Evolutionary conservation across 1,140 invertebrate genomes (phyloP), one percentile per base, ranked within the genome.

Genomic region (Drosophila baimaii): DNA sequence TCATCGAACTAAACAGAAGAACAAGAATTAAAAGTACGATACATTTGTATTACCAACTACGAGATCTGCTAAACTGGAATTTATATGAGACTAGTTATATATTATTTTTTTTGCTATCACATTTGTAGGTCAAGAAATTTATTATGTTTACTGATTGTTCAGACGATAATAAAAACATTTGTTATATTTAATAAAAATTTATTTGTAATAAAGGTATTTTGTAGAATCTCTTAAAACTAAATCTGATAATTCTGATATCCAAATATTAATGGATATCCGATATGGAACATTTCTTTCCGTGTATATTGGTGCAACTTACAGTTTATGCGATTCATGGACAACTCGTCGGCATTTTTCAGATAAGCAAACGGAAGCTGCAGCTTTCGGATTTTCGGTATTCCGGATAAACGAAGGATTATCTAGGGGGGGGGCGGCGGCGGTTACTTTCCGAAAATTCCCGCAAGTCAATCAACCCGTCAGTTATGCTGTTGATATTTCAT

Each of bases 381-480:
- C 56, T 17, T 39, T 21, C 41, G 39, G 47, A 61, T 62, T 64
- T 54, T 29, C 29, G 49, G 23, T 43, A 58, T 51, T 65, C 49
- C 0, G 33, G 56, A 52, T 79, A 51, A 25, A 19, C 55, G 33
- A 39, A 31, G 35, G 57, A 29, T 55, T 70, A 43, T 58, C 55
- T 6, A 19, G 46, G 43, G 37, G 57, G 39, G 46, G 49, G 58
- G 12, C n/a, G n/a, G n/a, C n/a, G n/a, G n/a, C n/a, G 58, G 81
- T 64, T 81, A 19, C 19, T 44, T 35, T 66, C 37, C 41, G 23
- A 46, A 73, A 88, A 86, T 86, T 88, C 82, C 83, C 79, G 63
- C 76, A 71, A 86, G 82, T 86, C 82, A 86, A 86, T 86, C 82
- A 86, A 86, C 82, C 83, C 82, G 79, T 82, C 83, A 79, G 68